phyloP scores from a whole-genome alignment of 2,113 vertebrate genomes.

The Odontophorus gujanensis region DNA sequence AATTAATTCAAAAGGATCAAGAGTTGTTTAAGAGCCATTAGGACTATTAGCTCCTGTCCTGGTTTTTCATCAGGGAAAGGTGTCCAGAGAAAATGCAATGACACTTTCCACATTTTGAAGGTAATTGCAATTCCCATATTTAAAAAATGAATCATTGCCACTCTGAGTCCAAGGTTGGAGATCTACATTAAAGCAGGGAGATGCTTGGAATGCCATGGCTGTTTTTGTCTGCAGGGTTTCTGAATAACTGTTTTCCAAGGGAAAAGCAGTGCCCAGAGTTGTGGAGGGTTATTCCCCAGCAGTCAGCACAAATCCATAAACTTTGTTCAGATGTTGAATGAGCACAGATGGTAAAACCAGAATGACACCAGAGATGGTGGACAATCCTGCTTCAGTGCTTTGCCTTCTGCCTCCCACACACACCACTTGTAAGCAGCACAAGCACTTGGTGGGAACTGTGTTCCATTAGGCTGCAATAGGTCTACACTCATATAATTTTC shows the following conservation, averaged over 20 bases:
- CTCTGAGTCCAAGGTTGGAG: not conserved
- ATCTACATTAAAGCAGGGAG: not conserved
- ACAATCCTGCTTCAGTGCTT: not conserved
- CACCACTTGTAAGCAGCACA: rapidly evolving
- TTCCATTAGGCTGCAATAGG: not conserved
- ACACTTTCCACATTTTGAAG: not conserved
- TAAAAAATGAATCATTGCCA: not conserved
- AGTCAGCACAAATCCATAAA: not conserved
- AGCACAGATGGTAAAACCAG: not conserved
- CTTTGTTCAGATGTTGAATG: rapidly evolving
- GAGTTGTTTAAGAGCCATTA: conserved; percentile 23
- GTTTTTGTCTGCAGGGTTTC: not conserved
- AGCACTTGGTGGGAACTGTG: not conserved
- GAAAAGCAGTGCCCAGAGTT: not conserved
- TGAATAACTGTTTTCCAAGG: not conserved
- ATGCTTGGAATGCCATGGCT: not conserved
- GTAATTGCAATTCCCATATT: not conserved
- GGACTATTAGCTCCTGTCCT: not conserved
- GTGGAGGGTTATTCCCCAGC: too few species aligned
- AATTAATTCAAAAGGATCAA: conserved; percentile 25
- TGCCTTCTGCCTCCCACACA: not conserved
- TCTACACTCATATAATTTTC: not conserved
- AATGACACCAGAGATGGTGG: not conserved
- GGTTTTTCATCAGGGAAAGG: not conserved
- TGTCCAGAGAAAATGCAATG: conserved; percentile 6